phyloP scores from a whole-genome alignment of 1,140 invertebrate genomes.

The Dendrolimus kikuchii region DNA sequence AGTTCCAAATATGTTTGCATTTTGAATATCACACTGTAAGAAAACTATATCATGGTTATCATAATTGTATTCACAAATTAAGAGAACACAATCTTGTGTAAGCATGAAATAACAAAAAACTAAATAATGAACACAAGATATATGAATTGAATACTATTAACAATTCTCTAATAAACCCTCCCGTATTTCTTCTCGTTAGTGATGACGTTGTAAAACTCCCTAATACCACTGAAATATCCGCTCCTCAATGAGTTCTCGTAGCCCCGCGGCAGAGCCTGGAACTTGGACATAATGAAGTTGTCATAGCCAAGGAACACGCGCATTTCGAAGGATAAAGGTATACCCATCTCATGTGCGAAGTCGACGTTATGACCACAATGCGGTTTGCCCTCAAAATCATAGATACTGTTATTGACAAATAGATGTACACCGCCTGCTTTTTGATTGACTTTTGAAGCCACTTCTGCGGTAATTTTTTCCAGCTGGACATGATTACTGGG shows the following conservation, averaged over 20 bases:
- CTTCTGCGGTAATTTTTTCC: slow-evolving; percentile 25
- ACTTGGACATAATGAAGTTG: slow-evolving; percentile 35
- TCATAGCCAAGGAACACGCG: slow-evolving; percentile 44
- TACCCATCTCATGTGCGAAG: slow-evolving; percentile 31
- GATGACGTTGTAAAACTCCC: slow-evolving; percentile 41
- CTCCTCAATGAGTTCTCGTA: slow-evolving; percentile 34
- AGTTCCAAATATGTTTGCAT: slow-evolving; percentile 13
- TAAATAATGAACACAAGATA: too few species aligned
- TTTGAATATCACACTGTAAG: too few species aligned
- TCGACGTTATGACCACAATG: slow-evolving; percentile 56
- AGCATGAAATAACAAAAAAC: too few species aligned
- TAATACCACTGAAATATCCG: slow-evolving; percentile 48
- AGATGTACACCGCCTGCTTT: slow-evolving; percentile 34
- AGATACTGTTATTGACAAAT: slow-evolving; percentile 43
- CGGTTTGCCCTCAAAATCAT: slow-evolving; percentile 31
- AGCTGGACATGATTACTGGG: slow-evolving; percentile 10
- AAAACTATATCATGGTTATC: too few species aligned
- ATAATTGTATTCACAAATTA: too few species aligned
- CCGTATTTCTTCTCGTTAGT: slow-evolving; percentile 31
- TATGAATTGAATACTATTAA: too few species aligned
- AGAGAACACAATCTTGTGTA: too few species aligned
- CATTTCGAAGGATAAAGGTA: slow-evolving; percentile 44
- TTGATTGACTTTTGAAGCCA: slow-evolving; percentile 46
- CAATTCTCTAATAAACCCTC: slow-evolving; percentile 8
- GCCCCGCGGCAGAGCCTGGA: slow-evolving; percentile 41